Conservation (phyloP, 2,888 invertebrate genomes). For the Agrilus cyanescens region DNA sequence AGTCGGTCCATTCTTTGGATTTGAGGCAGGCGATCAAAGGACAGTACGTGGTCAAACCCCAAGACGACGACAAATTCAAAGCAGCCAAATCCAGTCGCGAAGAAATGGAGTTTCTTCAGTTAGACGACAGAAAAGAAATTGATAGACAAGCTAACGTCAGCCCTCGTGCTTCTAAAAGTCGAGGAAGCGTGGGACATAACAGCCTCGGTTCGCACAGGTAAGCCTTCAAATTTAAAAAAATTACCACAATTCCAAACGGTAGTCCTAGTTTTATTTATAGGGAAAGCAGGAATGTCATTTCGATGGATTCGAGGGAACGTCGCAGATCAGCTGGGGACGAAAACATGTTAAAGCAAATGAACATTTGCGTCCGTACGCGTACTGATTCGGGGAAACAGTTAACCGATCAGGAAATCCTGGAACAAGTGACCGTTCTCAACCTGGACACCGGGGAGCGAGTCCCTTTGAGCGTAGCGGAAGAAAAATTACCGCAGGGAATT, state of each 20-base stretch:
- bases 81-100: conserved; percentile 50
- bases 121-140: conserved; percentile 30
- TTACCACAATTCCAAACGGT: background rate
- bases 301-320: conserved; percentile 42
- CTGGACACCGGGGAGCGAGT: conserved; percentile 81
- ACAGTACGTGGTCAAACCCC: conserved; percentile 48
- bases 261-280: conserved; percentile 14
- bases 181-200: conserved; percentile 35
- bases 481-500: conserved; percentile 80
- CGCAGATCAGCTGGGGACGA: conserved; percentile 79
- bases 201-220: conserved; percentile 34
- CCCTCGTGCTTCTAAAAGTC: conserved; percentile 37
- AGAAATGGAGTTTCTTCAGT: conserved; percentile 43
- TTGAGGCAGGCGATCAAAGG: conserved; percentile 37
- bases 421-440: conserved; percentile 69
- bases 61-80: conserved; percentile 55
- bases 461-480: conserved; percentile 90
- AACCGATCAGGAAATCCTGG: conserved; percentile 85
- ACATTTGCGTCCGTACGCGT: conserved; percentile 65
- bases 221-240: background rate
- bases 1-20: conserved; percentile 29
- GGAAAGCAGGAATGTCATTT: conserved; percentile 22
- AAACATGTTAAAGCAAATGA: conserved; percentile 54
- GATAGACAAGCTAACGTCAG: conserved; percentile 6
- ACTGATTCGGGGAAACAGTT: conserved; percentile 80